Conservation (phyloP, 2,888 invertebrate species). For the Argyresthia albistria region DNA sequence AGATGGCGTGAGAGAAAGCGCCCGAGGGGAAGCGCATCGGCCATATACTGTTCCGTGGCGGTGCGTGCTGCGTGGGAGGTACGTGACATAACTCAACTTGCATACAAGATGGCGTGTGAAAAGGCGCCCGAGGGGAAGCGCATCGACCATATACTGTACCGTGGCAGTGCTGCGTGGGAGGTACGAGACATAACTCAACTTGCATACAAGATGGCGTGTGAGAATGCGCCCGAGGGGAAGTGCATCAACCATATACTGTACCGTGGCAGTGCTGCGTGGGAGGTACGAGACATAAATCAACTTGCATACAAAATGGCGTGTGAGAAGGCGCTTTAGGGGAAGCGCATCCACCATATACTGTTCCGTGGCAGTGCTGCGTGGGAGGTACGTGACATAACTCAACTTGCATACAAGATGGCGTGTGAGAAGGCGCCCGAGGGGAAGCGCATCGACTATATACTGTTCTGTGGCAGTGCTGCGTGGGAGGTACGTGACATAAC, state of each 20-base stretch:
- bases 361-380: constrained; percentile 55
- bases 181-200: too few species aligned
- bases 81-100: too few species aligned
- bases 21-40: constrained; percentile 92
- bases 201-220: constrained; percentile 49
- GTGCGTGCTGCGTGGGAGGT: too few species aligned
- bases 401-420: constrained; percentile 42
- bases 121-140: constrained; percentile 82
- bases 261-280: constrained; percentile 34
- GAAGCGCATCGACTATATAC: constrained; percentile 93
- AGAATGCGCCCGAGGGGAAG: constrained; percentile 79
- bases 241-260: constrained; percentile 95
- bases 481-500: constrained; percentile 47
- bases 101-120: constrained; percentile 51
- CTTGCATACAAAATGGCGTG: constrained; percentile 49
- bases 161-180: constrained; percentile 34
- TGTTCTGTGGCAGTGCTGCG: constrained; percentile 66
- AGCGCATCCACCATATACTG: constrained; percentile 94
- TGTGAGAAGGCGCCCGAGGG: constrained; percentile 76
- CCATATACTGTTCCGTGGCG: constrained; percentile 82
- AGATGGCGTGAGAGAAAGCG: constrained; percentile 51
- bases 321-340: constrained; percentile 77
- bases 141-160: constrained; percentile 92
- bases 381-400: constrained; percentile 45
- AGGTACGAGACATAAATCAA: too few species aligned